phyloP scores from a whole-genome alignment of 2,113 vertebrate genomes.

The Gymnorhina tibicen region DNA sequence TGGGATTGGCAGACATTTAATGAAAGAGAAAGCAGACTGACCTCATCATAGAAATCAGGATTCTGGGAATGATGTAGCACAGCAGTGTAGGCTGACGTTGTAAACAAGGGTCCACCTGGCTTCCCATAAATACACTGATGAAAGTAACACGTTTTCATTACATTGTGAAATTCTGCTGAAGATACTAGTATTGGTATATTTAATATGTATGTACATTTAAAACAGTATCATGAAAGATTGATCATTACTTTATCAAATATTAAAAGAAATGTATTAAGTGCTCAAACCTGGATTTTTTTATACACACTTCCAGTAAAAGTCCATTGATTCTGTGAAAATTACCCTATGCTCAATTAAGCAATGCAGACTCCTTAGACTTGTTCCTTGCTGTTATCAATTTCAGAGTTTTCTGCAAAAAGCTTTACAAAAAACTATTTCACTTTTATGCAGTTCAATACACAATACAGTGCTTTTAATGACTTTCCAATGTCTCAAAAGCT shows the following conservation, averaged over 20 bases:
- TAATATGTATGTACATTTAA: background rate
- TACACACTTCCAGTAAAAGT: conserved; percentile 4
- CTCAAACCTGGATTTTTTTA: background rate
- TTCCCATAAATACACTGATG: conserved; percentile 94
- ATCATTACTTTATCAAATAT: conserved; percentile 21
- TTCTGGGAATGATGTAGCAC: conserved; percentile 96
- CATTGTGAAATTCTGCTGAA: background rate
- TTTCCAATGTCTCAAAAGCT: background rate
- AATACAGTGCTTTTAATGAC: background rate
- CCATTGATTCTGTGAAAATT: conserved; percentile 15
- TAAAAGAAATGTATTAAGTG: background rate
- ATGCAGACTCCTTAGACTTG: background rate
- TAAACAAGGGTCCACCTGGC: conserved; percentile 89
- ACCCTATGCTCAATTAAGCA: background rate
- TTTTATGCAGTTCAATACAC: background rate
- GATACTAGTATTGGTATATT: background rate
- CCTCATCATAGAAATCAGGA: conserved; percentile 97
- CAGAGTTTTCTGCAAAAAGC: background rate
- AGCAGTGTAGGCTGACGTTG: conserved; percentile 82
- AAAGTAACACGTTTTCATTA: conserved; percentile 38
- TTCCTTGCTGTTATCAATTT: background rate
- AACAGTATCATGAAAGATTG: background rate
- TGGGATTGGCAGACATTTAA: background rate
- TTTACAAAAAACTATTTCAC: background rate
- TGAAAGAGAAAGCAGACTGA: conserved; percentile 53